Conservation (phyloP, 92 coral and sea anemone species). For the Micromussa lordhowensis region DNA sequence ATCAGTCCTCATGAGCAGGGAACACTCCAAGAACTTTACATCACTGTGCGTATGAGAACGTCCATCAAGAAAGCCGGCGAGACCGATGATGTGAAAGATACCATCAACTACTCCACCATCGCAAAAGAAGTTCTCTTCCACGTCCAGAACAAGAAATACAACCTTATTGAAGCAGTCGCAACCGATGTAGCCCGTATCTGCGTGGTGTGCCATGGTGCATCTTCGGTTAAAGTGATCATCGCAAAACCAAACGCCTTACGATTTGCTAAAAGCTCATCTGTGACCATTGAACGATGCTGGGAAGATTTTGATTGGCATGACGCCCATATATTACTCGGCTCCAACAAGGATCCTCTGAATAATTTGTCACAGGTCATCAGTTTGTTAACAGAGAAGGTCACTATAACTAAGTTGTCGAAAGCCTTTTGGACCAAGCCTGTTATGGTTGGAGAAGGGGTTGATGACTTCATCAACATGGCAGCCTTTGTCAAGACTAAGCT, state of each 20-base stretch:
- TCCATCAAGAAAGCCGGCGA: conserved; percentile 63
- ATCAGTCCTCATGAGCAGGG: conserved; percentile 67
- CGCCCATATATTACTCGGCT: neutral
- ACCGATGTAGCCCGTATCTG: conserved; percentile 83
- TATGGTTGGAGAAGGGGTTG: conserved; percentile 14
- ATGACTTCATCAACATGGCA: conserved; percentile 56
- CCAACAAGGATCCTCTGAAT: neutral
- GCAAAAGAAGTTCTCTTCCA: conserved; percentile 66
- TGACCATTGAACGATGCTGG: conserved; percentile 58
- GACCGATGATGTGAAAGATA: conserved; percentile 65
- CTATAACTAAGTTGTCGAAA: conserved; percentile 32
- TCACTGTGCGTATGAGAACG: conserved; percentile 47
- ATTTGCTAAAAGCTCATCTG: conserved; percentile 61
- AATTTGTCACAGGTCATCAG: conserved; percentile 13
- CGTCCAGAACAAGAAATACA: conserved; percentile 73
- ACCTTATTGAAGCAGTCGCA: conserved; percentile 78
- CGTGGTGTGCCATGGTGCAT: conserved; percentile 59
- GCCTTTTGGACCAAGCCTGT: conserved; percentile 54
- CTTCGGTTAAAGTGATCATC: conserved; percentile 63
- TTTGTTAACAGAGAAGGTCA: conserved; percentile 35
- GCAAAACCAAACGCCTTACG: conserved; percentile 66
- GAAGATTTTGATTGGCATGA: conserved; percentile 59
- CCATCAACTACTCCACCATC: conserved; percentile 56
- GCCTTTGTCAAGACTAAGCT: conserved; percentile 44
- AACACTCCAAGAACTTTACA: conserved; percentile 68